Base-by-base conservation (phyloP, 2,888 invertebrate species). In the Norana najaformis region DNA sequence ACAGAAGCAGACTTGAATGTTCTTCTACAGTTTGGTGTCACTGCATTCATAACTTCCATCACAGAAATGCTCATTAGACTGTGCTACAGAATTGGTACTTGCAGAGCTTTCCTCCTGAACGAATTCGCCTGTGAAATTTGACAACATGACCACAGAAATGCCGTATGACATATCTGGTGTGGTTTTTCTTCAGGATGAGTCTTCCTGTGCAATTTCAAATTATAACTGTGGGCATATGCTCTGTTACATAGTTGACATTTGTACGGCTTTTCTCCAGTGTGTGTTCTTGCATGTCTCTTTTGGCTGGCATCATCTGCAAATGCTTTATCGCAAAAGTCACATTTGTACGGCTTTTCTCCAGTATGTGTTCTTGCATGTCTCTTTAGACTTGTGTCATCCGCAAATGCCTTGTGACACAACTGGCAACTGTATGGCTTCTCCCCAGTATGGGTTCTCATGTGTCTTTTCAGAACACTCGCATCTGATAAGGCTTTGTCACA, bases 341-440 rank as follows among this genome's bases (percentile, higher is more conserved):
- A 83, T 30, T 83, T 83, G 83, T 35, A 83, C 8, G 83, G 83
- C 35, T 83, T 83, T 83, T 82, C 82, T 82, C 82, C 82, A 1
- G 82, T 82, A 20, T 82, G 82, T 34, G 82, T 82, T 82, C 82
- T 83, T 36, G 35, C 35, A 20, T 83, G 83, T 83, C 83, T 83
- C 35, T 83, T 83, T 36, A 83, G 35, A 36, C 34, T 36, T 18
- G 34, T 83, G 35, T 34, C 34, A 13, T 83, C 83, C 14, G 83
- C 34, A 34, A 83, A 36, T 18, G 34, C 34, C 83, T 83, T 83
- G 83, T 34, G 83, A 83, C 83, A 83, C 83, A 83, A 20, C 18
- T 83, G 83, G 83, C 83, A 83, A 35, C 35, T 83, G 83, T 34
- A 83, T 35, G 83, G 83, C n/a, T 36, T 83, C 83, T 83, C 83